Percentiles rank a stretch among this genome's conserved stretches.
Evolutionary conservation across 2,113 vertebrate genomes (phyloP).

Genomic region (Macroglossus sobrinus): DNA sequence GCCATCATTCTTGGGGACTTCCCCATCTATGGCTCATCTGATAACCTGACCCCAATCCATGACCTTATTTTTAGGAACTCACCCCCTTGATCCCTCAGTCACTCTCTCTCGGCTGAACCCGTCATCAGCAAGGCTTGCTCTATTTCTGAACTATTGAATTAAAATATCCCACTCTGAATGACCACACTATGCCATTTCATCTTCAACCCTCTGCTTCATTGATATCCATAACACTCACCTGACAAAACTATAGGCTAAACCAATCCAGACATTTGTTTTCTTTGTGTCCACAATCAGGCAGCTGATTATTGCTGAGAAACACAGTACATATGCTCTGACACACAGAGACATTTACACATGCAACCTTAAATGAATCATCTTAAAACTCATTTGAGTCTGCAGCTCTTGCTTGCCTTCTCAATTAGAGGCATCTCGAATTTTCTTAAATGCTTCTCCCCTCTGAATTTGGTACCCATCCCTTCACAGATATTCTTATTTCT

Average conservation of each 20-base stretch:
- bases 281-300: neutral
- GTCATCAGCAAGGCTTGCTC: neutral
- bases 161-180: neutral
- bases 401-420: neutral
- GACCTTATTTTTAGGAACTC: neutral
- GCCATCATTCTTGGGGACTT: neutral
- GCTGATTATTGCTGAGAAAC: neutral
- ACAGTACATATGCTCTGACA: neutral
- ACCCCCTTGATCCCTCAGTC: neutral
- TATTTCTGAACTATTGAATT: neutral
- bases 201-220: neutral
- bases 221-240: neutral
- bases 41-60: neutral
- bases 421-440: neutral
- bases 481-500: neutral
- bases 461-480: neutral
- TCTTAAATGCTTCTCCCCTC: neutral
- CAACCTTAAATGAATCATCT: neutral
- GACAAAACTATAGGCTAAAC: neutral
- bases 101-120: neutral
- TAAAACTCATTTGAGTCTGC: neutral
- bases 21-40: neutral
- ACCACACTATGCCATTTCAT: neutral
- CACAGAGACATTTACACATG: neutral
- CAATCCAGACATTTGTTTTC: neutral